Conservation (phyloP, 2,113 vertebrate species). For the Arvicanthis niloticus region DNA sequence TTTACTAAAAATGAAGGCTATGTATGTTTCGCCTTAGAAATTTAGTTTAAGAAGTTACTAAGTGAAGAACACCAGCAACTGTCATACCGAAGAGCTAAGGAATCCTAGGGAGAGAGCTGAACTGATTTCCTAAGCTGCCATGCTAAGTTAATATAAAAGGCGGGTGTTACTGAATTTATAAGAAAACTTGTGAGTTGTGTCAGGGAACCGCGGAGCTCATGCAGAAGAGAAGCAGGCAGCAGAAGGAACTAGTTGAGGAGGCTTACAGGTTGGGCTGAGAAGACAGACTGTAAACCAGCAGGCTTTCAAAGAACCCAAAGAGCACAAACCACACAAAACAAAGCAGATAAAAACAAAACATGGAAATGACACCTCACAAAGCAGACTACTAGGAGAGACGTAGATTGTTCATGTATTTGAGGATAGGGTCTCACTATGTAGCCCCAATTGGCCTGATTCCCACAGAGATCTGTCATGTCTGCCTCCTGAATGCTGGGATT, state of each 20-base stretch:
- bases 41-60: not conserved
- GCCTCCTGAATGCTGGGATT: not conserved
- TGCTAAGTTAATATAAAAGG: not conserved
- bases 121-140: not conserved
- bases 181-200: not conserved
- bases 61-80: not conserved
- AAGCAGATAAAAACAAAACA: not conserved
- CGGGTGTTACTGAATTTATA: not conserved
- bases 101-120: not conserved
- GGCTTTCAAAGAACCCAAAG: slow-evolving; percentile 1
- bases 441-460: not conserved
- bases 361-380: not conserved
- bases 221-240: not conserved
- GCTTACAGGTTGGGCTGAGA: not conserved
- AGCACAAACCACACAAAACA: not conserved
- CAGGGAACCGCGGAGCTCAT: not conserved
- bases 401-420: not conserved
- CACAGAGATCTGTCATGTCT: not conserved
- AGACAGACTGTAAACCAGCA: slow-evolving; percentile 14
- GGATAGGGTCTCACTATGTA: not conserved
- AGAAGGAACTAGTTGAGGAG: not conserved
- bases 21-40: not conserved
- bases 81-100: not conserved
- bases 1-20: no score
- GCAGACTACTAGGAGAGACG: not conserved